A percentile compares a stretch with the other conserved stretches of the same genome.
phyloP scores from a whole-genome alignment of 2,797 vertebrate genomes.

The Platalea minor region DNA sequence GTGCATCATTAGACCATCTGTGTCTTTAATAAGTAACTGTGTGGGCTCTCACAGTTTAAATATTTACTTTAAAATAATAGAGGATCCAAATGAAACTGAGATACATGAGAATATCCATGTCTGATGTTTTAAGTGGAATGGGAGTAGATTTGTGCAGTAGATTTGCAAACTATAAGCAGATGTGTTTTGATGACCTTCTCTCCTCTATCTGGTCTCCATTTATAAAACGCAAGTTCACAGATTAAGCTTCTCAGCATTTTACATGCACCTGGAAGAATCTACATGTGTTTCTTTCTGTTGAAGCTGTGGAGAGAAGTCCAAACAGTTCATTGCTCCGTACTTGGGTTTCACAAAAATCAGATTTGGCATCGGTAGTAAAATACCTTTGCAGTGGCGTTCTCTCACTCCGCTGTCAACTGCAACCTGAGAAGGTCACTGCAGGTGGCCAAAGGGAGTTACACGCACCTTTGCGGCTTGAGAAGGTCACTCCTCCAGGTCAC shows the following conservation, averaged over 20 bases:
- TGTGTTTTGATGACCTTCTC: conserved; percentile 24
- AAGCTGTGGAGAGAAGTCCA: neutral
- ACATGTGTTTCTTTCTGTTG: neutral
- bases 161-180: neutral
- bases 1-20: neutral
- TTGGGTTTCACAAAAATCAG: neutral
- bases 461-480: neutral
- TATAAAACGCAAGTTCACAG: neutral
- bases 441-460: neutral
- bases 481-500: neutral
- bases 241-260: neutral
- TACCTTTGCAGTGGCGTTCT: neutral
- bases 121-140: conserved; percentile 2
- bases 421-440: neutral
- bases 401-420: neutral
- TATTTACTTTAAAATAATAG: conserved; percentile 37
- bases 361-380: neutral
- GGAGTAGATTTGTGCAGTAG: neutral
- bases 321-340: neutral
- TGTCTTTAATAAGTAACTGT: conserved; percentile 57
- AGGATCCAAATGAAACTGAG: neutral
- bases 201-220: neutral
- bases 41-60: neutral
- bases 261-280: neutral
- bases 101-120: neutral